Conservation (phyloP, 2,797 vertebrate species). For the Acipenser oxyrinchus region DNA sequence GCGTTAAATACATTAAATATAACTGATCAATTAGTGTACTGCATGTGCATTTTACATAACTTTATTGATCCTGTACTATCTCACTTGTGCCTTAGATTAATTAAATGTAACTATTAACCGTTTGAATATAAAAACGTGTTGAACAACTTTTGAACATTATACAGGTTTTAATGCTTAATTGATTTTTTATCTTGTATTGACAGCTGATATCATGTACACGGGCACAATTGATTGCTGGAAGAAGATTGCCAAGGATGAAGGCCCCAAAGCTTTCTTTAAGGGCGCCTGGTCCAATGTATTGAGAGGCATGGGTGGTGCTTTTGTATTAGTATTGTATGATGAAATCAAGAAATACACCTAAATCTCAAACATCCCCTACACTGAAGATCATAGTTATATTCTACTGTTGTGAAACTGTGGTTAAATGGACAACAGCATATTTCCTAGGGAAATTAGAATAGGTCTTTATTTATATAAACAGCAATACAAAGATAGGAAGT, state of each 20-base stretch:
- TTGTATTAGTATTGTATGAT: constrained; percentile 97
- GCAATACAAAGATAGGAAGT: constrained; percentile 33
- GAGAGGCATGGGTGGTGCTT: constrained; percentile 96
- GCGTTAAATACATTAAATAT: no score
- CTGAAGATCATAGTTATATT: constrained; percentile 44
- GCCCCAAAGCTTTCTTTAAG: constrained; percentile 90
- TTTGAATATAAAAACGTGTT: no score
- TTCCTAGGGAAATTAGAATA: constrained; percentile 55
- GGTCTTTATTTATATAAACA: constrained; percentile 30
- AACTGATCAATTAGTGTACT: no score
- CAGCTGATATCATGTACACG: constrained; percentile 97
- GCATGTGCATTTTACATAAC: no score
- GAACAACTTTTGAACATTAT: no score
- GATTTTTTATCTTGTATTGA: constrained; percentile 40
- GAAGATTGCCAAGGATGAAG: constrained; percentile 94
- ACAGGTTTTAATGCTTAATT: constrained; percentile 10
- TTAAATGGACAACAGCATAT: constrained; percentile 58
- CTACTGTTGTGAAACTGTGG: constrained; percentile 62
- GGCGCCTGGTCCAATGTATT: constrained; percentile 98
- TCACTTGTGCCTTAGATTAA: no score
- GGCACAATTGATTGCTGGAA: constrained; percentile 96
- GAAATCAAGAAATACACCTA: constrained; percentile 94
- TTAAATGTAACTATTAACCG: no score
- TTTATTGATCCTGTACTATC: no score
- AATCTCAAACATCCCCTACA: constrained; percentile 37